A percentile compares a stretch with the other conserved stretches of the same genome.
Evolutionary conservation across 2,113 vertebrate genomes (phyloP).

Genomic region (Hypanus sabinus): DNA sequence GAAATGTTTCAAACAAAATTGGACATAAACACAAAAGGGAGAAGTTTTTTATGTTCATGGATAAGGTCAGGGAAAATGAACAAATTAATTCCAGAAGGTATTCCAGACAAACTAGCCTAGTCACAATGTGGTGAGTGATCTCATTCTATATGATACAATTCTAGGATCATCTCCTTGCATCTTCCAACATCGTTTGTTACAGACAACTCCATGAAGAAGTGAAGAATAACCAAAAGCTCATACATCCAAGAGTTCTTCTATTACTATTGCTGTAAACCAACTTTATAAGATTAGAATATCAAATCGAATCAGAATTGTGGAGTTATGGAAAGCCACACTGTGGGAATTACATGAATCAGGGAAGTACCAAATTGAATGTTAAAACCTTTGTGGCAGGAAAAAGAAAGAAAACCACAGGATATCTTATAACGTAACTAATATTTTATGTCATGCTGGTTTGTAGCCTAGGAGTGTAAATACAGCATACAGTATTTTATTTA

Average conservation of each 20-base stretch:
- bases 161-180: neutral
- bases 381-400: no score
- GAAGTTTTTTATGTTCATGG: neutral
- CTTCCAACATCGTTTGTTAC: neutral
- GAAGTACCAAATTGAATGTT: neutral
- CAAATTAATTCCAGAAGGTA: no score
- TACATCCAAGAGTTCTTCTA: neutral
- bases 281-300: neutral
- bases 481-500: neutral
- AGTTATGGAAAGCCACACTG: neutral
- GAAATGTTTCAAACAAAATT: neutral
- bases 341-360: neutral
- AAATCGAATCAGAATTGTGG: neutral
- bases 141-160: neutral
- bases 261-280: neutral
- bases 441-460: neutral
- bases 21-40: neutral
- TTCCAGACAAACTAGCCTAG: neutral
- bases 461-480: neutral
- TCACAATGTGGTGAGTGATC: neutral
- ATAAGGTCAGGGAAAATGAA: neutral
- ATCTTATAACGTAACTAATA: neutral
- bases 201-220: neutral
- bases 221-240: neutral
- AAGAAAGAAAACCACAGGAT: neutral